These are phyloP conservation scores for Branchellion lobata DNA, from an alignment of 2,888 invertebrate genomes.

Conservation along the genomic window DNA sequence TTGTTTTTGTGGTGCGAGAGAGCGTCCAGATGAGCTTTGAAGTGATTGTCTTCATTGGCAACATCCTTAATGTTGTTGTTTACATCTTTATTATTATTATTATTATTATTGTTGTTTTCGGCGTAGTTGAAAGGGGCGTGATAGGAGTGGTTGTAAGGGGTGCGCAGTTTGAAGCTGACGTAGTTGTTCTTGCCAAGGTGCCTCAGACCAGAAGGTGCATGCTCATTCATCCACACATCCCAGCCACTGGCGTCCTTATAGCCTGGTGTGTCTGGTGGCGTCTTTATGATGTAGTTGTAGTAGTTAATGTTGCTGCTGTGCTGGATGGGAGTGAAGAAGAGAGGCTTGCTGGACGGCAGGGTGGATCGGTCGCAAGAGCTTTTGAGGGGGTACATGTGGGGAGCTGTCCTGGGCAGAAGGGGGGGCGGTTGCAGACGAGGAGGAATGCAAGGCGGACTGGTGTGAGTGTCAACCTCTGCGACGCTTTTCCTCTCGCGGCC, in stretches of 20 bases:
- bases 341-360: background rate
- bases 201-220: too few relatives aligned
- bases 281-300: background rate
- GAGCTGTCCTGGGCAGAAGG: too few relatives aligned
- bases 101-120: background rate
- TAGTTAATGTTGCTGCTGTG: background rate
- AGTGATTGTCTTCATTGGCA: too few relatives aligned
- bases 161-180: background rate
- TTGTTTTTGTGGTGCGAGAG: too few relatives aligned
- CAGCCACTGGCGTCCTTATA: background rate
- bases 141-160: background rate
- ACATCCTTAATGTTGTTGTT: background rate
- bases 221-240: too few relatives aligned
- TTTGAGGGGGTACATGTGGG: background rate
- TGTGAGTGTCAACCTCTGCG: background rate
- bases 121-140: background rate
- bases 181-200: conserved; percentile 6
- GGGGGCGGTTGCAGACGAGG: background rate
- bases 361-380: background rate
- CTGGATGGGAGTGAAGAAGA: background rate
- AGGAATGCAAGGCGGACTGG: background rate
- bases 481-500: too few relatives aligned
- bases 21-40: too few relatives aligned
- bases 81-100: background rate
- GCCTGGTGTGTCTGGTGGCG: too few relatives aligned